Evolutionary conservation across 2,888 invertebrate genomes (phyloP).

Genomic region (Aphrophora alni): DNA sequence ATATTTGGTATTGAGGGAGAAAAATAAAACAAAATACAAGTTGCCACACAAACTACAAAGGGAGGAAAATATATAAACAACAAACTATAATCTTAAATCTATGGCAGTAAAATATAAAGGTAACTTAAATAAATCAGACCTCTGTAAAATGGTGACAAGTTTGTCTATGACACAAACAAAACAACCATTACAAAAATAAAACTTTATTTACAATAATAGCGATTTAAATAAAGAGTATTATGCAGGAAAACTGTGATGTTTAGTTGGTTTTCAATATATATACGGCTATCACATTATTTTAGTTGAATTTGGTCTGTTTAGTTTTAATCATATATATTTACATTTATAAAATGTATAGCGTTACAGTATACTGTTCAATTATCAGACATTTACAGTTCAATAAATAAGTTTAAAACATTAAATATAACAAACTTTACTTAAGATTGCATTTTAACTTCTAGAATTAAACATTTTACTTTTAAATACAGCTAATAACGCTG

Average conservation of each 20-base stretch:
- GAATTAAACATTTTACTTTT: too few relatives aligned
- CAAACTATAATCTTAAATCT: background rate
- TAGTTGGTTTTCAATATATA: background rate
- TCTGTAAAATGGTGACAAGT: background rate
- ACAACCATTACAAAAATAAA: background rate
- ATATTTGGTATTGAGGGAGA: background rate
- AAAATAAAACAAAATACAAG: background rate
- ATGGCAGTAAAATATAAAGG: background rate
- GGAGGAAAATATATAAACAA: background rate
- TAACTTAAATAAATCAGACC: constrained; percentile 6
- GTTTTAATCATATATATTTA: background rate
- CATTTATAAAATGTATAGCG: background rate
- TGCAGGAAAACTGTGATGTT: background rate
- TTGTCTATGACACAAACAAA: background rate
- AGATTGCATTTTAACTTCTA: too few relatives aligned
- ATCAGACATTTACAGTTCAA: too few relatives aligned
- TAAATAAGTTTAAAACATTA: too few relatives aligned
- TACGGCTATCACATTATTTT: background rate
- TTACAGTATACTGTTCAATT: too few relatives aligned
- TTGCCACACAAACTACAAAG: background rate
- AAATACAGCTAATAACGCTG: too few relatives aligned
- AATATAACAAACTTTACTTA: too few relatives aligned
- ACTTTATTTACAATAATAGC: constrained; percentile 7
- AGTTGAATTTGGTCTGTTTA: background rate
- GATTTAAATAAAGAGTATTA: background rate